phyloP scores from a whole-genome alignment of 2,113 vertebrate genomes.

The Balaeniceps rex region DNA sequence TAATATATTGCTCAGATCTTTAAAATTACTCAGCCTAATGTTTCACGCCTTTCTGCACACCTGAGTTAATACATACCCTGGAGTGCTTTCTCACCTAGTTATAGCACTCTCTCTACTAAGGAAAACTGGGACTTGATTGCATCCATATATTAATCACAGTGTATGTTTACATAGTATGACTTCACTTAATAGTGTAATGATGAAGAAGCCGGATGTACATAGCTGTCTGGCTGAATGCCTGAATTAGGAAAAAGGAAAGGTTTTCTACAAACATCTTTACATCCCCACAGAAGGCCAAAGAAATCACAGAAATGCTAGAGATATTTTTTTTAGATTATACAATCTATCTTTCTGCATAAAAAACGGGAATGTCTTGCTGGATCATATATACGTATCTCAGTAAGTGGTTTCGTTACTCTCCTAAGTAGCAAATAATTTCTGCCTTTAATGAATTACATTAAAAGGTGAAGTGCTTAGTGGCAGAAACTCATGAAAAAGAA shows the following conservation, averaged over 20 bases:
- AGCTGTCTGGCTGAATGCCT: slow-evolving; percentile 15
- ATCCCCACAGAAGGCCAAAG: not conserved
- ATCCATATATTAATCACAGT: slow-evolving; percentile 34
- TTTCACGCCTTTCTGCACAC: slow-evolving; percentile 26
- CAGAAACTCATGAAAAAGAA: not conserved
- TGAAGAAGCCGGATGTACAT: slow-evolving; percentile 18
- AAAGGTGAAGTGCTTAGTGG: not conserved
- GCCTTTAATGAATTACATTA: slow-evolving; percentile 15
- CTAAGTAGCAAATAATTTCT: slow-evolving; percentile 13
- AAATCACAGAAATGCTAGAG: not conserved
- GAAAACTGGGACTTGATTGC: slow-evolving; percentile 18
- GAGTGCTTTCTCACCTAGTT: slow-evolving; percentile 1
- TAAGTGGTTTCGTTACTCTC: not conserved
- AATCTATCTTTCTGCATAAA: not conserved
- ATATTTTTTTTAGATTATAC: not conserved
- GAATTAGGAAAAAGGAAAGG: not conserved
- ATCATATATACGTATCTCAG: not conserved
- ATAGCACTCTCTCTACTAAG: not conserved
- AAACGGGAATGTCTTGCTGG: not conserved
- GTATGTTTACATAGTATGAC: slow-evolving; percentile 26
- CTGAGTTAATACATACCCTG: slow-evolving; percentile 17
- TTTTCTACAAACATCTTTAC: slow-evolving; percentile 11
- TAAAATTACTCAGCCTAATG: slow-evolving; percentile 30
- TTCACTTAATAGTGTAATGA: not conserved
- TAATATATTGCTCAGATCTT: slow-evolving; percentile 13